phyloP scores from a whole-genome alignment of 1,140 invertebrate species.

The Oryctes rhinoceros region DNA sequence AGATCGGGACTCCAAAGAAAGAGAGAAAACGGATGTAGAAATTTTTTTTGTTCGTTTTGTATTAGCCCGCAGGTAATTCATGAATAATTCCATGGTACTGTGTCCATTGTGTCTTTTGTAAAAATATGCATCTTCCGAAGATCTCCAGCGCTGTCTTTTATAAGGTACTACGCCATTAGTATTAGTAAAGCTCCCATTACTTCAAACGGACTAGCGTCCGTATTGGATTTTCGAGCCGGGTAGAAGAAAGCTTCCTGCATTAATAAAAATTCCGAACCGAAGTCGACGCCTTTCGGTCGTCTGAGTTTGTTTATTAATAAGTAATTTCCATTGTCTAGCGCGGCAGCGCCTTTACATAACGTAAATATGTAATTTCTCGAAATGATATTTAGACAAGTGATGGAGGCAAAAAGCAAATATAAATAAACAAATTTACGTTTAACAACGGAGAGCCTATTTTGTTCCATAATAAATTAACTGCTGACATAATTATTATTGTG shows the following conservation, averaged over 20 bases:
- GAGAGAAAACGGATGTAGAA: conserved; percentile 22
- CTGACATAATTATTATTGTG: conserved; percentile 35
- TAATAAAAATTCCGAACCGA: conserved; percentile 26
- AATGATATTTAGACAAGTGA: conserved; percentile 1
- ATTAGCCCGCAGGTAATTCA: conserved; percentile 27
- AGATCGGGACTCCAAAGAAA: background rate
- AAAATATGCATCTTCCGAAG: conserved; percentile 37
- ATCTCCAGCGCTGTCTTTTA: conserved; percentile 1
- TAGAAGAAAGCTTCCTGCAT: background rate
- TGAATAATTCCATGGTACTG: conserved; percentile 31
- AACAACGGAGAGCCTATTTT: background rate
- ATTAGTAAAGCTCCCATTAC: conserved; percentile 29
- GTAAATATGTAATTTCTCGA: conserved; percentile 11
- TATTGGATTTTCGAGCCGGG: background rate
- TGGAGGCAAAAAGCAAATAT: background rate
- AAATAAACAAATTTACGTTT: conserved; percentile 5
- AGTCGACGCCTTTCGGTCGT: background rate
- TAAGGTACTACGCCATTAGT: conserved; percentile 22
- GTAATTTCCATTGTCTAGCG: background rate
- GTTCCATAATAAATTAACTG: conserved; percentile 22
- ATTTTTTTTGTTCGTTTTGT: conserved; percentile 17
- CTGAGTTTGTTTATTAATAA: conserved; percentile 33
- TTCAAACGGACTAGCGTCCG: conserved; percentile 14
- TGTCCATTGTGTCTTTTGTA: conserved; percentile 21
- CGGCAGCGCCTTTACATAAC: background rate